Percentiles rank a stretch among this genome's conserved stretches.
phyloP scores from a whole-genome alignment of 1,140 invertebrate genomes.

The Trichoplusia ni region DNA sequence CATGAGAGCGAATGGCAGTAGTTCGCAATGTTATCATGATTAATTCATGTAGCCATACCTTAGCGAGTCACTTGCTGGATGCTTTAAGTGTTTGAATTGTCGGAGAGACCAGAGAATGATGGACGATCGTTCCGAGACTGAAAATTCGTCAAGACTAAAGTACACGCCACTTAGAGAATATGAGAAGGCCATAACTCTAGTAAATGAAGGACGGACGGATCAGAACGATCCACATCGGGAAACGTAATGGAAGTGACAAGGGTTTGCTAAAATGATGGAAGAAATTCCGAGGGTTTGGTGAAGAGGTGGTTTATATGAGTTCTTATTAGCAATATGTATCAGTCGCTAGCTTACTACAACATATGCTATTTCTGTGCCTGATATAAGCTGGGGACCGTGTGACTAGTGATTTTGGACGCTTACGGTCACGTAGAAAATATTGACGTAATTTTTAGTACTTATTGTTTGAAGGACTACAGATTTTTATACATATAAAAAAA shows the following conservation, averaged over 20 bases:
- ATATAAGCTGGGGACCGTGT: slow-evolving; percentile 1
- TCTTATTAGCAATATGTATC: slow-evolving; percentile 55
- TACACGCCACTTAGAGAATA: slow-evolving; percentile 64
- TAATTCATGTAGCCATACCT: slow-evolving; percentile 14
- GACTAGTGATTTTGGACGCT: too few species aligned
- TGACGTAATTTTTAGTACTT: too few species aligned
- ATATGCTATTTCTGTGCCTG: slow-evolving; percentile 15
- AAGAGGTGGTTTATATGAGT: slow-evolving; percentile 65
- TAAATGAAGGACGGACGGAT: slow-evolving; percentile 69
- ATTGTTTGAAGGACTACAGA: too few species aligned
- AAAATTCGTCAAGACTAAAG: slow-evolving; percentile 57
- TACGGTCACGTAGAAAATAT: too few species aligned
- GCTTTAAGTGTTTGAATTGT: slow-evolving; percentile 23
- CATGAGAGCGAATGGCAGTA: slow-evolving; percentile 22
- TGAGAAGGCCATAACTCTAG: slow-evolving; percentile 67
- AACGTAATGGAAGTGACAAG: slow-evolving; percentile 78
- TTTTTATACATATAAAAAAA: too few species aligned
- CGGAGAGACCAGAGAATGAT: slow-evolving; percentile 31
- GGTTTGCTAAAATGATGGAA: slow-evolving; percentile 75
- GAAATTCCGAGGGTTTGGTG: slow-evolving; percentile 63
- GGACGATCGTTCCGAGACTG: slow-evolving; percentile 45
- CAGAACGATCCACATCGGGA: slow-evolving; percentile 53
- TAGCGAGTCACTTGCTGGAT: background rate
- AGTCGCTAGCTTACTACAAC: slow-evolving; percentile 39
- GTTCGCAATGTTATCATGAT: slow-evolving; percentile 23